Evolutionary conservation across 2,888 invertebrate genomes (phyloP).

Genomic region (Harpalus rufipes): DNA sequence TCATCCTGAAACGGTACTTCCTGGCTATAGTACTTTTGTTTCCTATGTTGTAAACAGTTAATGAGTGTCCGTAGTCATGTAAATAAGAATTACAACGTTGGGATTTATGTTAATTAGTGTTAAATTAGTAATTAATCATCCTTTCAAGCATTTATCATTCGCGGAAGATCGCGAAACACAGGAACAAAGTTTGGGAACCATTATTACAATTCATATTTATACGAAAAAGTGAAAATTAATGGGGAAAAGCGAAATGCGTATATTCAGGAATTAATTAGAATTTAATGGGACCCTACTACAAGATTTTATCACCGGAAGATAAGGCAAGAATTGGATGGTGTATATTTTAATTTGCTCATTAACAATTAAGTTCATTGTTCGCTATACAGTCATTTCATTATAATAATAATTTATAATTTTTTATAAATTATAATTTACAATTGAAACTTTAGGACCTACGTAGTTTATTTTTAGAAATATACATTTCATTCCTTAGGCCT

Average conservation of each 20-base stretch:
- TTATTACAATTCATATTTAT: neutral
- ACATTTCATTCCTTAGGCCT: too few relatives aligned
- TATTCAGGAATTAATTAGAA: neutral
- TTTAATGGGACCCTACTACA: neutral
- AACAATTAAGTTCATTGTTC: neutral
- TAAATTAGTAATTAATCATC: slow-evolving; percentile 40
- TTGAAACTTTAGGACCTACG: neutral
- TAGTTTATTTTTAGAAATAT: too few relatives aligned
- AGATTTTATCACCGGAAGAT: neutral
- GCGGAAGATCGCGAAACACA: neutral
- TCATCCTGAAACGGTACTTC: slow-evolving; percentile 8
- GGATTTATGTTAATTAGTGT: slow-evolving; percentile 52
- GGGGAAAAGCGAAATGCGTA: neutral
- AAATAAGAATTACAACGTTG: slow-evolving; percentile 33
- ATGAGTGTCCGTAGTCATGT: slow-evolving; percentile 23
- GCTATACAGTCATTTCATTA: neutral
- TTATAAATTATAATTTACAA: neutral
- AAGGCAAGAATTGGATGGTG: neutral
- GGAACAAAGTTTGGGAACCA: neutral
- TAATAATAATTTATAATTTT: too few relatives aligned
- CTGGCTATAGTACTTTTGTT: neutral
- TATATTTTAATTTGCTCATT: slow-evolving; percentile 1
- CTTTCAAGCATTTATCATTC: neutral
- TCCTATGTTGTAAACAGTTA: slow-evolving; percentile 21
- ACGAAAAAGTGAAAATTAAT: slow-evolving; percentile 6